phyloP scores from a whole-genome alignment of 2,888 invertebrate species.

The Arge pagana region DNA sequence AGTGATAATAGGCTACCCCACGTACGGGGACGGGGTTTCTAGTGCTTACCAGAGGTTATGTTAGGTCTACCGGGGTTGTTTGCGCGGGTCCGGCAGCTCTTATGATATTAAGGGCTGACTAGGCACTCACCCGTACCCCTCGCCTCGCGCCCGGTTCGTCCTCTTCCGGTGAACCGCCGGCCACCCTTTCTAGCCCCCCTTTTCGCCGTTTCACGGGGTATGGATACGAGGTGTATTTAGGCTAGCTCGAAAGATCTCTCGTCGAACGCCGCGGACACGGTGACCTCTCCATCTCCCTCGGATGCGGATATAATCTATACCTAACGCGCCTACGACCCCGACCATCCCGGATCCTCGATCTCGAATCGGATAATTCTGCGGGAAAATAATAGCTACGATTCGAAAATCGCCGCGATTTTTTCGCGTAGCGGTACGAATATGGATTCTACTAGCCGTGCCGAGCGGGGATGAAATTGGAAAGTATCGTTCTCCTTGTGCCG shows the following conservation, averaged over 20 bases:
- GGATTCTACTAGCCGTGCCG: too few relatives aligned
- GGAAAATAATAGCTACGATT: too few relatives aligned
- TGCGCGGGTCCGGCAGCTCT: constrained; percentile 54
- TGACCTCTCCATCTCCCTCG: constrained; percentile 18
- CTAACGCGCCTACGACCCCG: too few relatives aligned
- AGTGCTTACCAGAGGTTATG: constrained; percentile 52
- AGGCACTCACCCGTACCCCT: constrained; percentile 43
- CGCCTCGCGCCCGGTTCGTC: not conserved
- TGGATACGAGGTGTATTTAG: constrained; percentile 19
- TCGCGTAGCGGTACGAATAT: too few relatives aligned
- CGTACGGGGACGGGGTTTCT: constrained; percentile 41
- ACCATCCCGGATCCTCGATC: too few relatives aligned
- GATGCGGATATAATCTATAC: too few relatives aligned
- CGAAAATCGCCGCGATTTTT: too few relatives aligned
- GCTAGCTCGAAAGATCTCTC: constrained; percentile 17
- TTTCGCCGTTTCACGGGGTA: constrained; percentile 8
- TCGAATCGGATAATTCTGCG: too few relatives aligned
- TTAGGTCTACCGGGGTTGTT: constrained; percentile 49
- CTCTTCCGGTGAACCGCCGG: not conserved
- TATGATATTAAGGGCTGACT: constrained; percentile 58
- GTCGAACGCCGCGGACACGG: constrained; percentile 14
- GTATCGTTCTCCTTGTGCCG: too few relatives aligned
- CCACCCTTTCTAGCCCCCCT: not conserved
- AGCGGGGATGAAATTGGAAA: too few relatives aligned
- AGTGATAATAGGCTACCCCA: constrained; percentile 52